phyloP scores from a whole-genome alignment of 2,888 invertebrate genomes.

The Acleris cristana region DNA sequence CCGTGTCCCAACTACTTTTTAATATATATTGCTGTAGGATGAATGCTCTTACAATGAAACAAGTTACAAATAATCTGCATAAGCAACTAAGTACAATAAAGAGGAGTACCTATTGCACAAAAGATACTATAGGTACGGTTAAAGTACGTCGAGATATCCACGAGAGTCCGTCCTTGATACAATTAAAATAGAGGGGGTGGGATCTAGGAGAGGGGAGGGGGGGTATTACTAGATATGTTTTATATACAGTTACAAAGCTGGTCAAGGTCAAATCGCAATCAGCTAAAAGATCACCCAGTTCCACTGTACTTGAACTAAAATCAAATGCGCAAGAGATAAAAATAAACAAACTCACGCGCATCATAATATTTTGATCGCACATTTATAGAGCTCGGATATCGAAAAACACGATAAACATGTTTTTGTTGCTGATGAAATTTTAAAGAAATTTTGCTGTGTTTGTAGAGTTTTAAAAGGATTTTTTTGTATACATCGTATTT shows the following conservation, averaged over 20 bases:
- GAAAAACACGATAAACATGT: slow-evolving; percentile 21
- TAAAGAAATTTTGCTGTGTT: too few species aligned
- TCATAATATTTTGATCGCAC: slow-evolving; percentile 16
- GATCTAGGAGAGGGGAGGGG: background rate
- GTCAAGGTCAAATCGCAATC: slow-evolving; percentile 9
- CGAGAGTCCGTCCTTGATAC: too few species aligned
- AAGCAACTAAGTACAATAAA: too few species aligned
- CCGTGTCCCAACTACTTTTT: too few species aligned
- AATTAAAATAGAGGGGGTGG: background rate
- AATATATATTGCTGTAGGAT: too few species aligned
- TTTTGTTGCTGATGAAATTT: slow-evolving; percentile 1
- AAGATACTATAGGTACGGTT: too few species aligned
- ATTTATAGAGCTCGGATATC: slow-evolving; percentile 14
- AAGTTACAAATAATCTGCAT: too few species aligned
- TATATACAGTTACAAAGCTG: background rate
- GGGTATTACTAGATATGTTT: background rate
- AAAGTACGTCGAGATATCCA: too few species aligned
- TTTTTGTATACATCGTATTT: too few species aligned
- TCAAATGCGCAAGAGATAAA: slow-evolving; percentile 9
- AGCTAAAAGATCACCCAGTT: slow-evolving; percentile 8
- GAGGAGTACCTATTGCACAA: too few species aligned
- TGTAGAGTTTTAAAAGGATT: too few species aligned
- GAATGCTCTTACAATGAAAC: too few species aligned
- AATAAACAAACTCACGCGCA: slow-evolving; percentile 11
- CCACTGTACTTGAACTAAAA: slow-evolving; percentile 11